These are phyloP conservation scores for Atta colombica DNA, from an alignment of 1,140 invertebrate species.

Conservation along the genomic window DNA sequence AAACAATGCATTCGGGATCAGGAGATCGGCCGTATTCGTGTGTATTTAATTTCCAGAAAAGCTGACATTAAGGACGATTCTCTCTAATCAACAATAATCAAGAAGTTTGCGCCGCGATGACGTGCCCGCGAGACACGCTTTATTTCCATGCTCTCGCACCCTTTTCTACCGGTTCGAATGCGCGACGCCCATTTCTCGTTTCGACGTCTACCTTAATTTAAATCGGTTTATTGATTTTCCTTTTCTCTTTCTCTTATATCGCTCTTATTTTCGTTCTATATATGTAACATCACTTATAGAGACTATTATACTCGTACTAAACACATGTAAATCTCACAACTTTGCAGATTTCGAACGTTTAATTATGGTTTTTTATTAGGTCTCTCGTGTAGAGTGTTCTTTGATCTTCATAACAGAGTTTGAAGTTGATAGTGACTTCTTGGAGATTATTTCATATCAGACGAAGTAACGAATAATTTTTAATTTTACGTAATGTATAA, in stretches of 20 bases:
- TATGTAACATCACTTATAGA: background rate
- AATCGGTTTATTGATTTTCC: conserved; percentile 56
- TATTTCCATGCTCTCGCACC: conserved; percentile 52
- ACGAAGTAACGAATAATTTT: background rate
- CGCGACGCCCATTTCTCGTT: conserved; percentile 24
- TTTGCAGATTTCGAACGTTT: conserved; percentile 10
- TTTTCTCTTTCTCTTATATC: background rate
- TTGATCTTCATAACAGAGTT: conserved; percentile 2
- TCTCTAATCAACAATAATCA: conserved; percentile 74
- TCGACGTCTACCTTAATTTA: conserved; percentile 38
- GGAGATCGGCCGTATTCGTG: background rate
- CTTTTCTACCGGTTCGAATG: background rate
- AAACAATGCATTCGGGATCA: background rate
- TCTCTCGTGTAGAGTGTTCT: background rate
- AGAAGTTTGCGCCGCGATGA: conserved; percentile 52
- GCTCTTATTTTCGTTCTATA: background rate
- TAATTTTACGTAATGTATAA: background rate
- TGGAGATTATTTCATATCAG: background rate
- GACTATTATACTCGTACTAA: background rate
- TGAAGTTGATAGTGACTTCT: background rate
- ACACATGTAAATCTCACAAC: conserved; percentile 15
- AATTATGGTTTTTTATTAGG: conserved; percentile 24
- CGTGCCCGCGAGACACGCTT: conserved; percentile 38
- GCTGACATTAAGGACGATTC: conserved; percentile 65
- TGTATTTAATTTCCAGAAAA: conserved; percentile 70